phyloP scores from a whole-genome alignment of 2,888 invertebrate genomes.

The Maniola hyperantus region DNA sequence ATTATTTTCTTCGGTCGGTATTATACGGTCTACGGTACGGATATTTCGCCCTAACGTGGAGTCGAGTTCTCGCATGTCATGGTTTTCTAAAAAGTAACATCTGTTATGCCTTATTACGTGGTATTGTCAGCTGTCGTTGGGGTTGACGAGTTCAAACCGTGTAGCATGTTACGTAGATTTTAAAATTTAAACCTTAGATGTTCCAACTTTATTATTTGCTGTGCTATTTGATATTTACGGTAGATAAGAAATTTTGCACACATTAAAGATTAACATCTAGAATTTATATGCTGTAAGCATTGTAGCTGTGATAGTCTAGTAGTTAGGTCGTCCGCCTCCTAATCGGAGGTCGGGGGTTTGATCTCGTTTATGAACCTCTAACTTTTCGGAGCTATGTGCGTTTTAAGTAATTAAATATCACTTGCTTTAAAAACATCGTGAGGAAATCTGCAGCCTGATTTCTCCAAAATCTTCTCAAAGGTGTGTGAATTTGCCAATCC shows the following conservation, averaged over 20 bases:
- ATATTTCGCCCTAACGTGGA: neutral
- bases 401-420: no score
- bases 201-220: neutral
- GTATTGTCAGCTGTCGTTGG: neutral
- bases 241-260: neutral
- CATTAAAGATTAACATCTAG: no score
- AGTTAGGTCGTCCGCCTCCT: no score
- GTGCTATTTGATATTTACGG: neutral
- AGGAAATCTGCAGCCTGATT: no score
- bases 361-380: no score
- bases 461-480: no score
- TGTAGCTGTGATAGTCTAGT: no score
- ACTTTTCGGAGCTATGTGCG: no score
- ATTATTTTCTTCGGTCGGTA: neutral
- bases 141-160: constrained; percentile 1
- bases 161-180: constrained; percentile 2
- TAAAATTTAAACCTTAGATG: neutral
- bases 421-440: no score
- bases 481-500: no score
- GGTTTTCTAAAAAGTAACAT: constrained; percentile 4
- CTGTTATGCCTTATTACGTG: constrained; percentile 10
- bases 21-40: neutral
- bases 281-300: no score
- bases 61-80: neutral
- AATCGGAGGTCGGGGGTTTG: no score